Base-by-base conservation (phyloP, 1,140 invertebrate genomes). In the Pseudomyrmex cubaensis region DNA sequence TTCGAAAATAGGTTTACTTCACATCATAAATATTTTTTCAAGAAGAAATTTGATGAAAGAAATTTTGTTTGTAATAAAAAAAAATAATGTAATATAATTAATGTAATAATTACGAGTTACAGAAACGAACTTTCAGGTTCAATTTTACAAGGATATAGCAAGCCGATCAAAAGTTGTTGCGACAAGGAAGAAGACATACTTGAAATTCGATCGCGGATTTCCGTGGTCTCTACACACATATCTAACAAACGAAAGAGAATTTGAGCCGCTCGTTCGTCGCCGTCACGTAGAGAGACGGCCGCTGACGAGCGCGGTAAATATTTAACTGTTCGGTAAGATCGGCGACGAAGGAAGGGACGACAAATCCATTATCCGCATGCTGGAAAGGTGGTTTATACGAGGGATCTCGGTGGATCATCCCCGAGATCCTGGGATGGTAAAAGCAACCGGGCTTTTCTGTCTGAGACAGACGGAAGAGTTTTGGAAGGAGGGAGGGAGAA, bases 391-490 rank as follows among this genome's bases (percentile, higher is more conserved):
- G 44, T 61, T 61, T 80, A 80, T 72, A 80, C 54, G 44, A 35
- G 25, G 8, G 54, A 61, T 72, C 64, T 67, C 12, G 20, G 52
- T 67, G n/a, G 59, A 82, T 75, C 70, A 50, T 72, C 46, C 66
- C 15, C 12, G 25, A 13, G 22, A 54, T 52, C 61, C 10, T 5
- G 46, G 44, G 25, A 25, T 44, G 13, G 66, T 80, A 72, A 80
- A 77, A 80, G 76, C n/a, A 57, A 69, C 15, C 44, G 35, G 20
- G 56, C 22, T 72, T 69, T 7, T 54, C 15, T 35, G 66, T 48
- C 54, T 50, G 75, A 84, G 64, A 83, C 63, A 75, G 67, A 74
- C 54, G 73, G 52, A 82, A 70, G 35, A 25, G 25, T 25, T 25
- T 35, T 35, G 0, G 35, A n/a, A 64, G 22, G 44, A 56, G 46